Evolutionary conservation across 2,113 vertebrate genomes (phyloP), one percentile per base, ranked within the genome.

Genomic region (Lophura nycthemera): DNA sequence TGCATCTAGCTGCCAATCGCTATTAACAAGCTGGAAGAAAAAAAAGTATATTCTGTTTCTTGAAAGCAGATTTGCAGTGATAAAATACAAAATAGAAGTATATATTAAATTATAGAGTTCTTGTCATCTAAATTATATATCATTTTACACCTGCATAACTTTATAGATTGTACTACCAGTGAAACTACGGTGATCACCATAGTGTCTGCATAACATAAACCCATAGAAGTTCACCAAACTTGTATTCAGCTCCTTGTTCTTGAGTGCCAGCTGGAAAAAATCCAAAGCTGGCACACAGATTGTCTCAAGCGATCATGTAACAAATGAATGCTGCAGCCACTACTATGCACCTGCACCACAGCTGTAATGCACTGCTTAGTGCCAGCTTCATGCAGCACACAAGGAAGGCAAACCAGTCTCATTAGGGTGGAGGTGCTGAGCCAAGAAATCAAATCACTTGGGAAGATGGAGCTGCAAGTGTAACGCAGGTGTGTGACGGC

Each of bases 271-370:
- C 40, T 57, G 30, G 29, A 61, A 38, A 73, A 73, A 48, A 43
- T 2, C 29, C 42, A 67, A 17, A 50, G 27, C 24, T 25, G 42
- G 73, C 56, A 69, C 40, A 21, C 11, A n/a, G 29, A 76, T 21
- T 3, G 63, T 48, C 38, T 9, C 36, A 13, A 85, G 50, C 15
- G 7, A 34, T 13, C 6, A 11, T 16, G 19, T 34, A 88, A 70
- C 20, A 75, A 64, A 50, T 16, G 42, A 63, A 47, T 21, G 36
- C 29, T 40, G 63, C 43, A 20, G 36, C 40, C 52, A 2, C n/a
- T 13, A 47, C 2, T 1, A 32, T 2, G 42, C 32, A 64, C 47
- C 14, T 0, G 0, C 43, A 48, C 21, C 43, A 73, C 54, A 66
- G 5, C 16, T 19, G 42, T 29, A 54, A 50, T 14, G 27, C 52